Evolutionary conservation across 1,140 invertebrate species (phyloP).

Genomic region (Rhizoglyphus robini): DNA sequence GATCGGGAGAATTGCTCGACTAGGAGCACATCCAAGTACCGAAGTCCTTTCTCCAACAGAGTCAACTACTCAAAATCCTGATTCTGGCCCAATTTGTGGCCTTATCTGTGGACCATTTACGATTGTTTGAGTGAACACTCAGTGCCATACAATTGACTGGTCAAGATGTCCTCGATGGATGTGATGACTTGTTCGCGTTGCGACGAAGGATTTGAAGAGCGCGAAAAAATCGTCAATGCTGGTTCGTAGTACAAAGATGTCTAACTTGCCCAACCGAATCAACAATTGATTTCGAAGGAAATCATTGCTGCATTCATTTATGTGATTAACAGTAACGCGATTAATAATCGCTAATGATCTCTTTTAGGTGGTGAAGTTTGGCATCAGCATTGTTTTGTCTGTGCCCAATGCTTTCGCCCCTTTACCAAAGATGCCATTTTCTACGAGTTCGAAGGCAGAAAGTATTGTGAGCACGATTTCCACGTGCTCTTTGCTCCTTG

Average conservation of each 20-base stretch:
- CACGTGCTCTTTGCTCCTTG: conserved; percentile 96
- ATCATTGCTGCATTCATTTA: neutral
- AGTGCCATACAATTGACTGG: neutral
- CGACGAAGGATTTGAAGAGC: conserved; percentile 76
- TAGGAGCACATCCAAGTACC: neutral
- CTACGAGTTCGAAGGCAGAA: conserved; percentile 77
- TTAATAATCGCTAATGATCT: too few species aligned
- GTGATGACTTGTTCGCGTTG: conserved; percentile 82
- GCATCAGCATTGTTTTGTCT: conserved; percentile 99
- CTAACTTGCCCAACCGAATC: neutral
- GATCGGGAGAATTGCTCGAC: neutral
- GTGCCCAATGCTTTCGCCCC: conserved; percentile 25
- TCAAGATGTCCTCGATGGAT: conserved; percentile 1
- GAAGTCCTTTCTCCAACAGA: neutral
- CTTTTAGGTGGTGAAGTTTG: conserved; percentile 72
- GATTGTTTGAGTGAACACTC: neutral
- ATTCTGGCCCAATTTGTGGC: neutral
- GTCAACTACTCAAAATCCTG: too few species aligned
- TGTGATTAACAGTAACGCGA: neutral
- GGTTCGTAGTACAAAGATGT: conserved; percentile 30
- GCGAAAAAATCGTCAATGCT: conserved; percentile 98
- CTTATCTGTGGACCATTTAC: neutral
- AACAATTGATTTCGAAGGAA: neutral
- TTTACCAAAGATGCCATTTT: conserved; percentile 20
- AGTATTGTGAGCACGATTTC: conserved; percentile 99